These are phyloP conservation scores for Ascaphus truei DNA, from an alignment of 2,113 vertebrate genomes.

Conservation along the genomic window DNA sequence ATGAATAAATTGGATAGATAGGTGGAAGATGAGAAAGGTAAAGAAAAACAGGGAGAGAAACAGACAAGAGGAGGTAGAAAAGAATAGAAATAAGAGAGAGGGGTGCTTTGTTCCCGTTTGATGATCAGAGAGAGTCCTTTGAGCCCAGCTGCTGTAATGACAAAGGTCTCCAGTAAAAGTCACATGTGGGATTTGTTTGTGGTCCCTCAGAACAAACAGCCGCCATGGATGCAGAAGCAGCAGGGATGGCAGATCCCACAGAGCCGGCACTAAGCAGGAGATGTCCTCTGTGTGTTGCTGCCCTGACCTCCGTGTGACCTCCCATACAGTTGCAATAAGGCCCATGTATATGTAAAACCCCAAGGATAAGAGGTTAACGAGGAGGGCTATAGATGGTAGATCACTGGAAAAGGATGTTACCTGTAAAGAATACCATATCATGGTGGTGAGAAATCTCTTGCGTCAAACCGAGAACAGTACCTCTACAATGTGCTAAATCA, in stretches of 20 bases:
- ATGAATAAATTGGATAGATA: too few relatives aligned
- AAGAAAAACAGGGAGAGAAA: background rate
- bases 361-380: background rate
- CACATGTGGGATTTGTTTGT: conserved; percentile 14
- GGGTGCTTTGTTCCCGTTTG: conserved; percentile 13
- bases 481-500: too few relatives aligned
- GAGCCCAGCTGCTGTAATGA: conserved; percentile 21
- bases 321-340: background rate
- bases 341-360: background rate
- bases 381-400: background rate
- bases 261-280: too few relatives aligned
- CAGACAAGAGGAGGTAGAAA: background rate
- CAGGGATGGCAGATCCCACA: background rate
- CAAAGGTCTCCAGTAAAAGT: conserved; percentile 17
- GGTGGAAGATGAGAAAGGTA: too few relatives aligned
- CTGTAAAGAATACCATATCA: conserved; percentile 2
- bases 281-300: too few relatives aligned
- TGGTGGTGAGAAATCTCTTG: too few relatives aligned
- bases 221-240: background rate
- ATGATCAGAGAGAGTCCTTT: conserved; percentile 24
- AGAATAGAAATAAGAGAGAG: background rate
- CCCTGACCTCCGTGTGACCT: conserved; percentile 12
- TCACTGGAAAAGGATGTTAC: too few relatives aligned
- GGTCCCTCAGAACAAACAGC: conserved; percentile 24
- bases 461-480: too few relatives aligned